These are phyloP conservation scores for Phenganax marumi DNA, from an alignment of 92 coral and sea anemone species.

Conservation along the genomic window DNA sequence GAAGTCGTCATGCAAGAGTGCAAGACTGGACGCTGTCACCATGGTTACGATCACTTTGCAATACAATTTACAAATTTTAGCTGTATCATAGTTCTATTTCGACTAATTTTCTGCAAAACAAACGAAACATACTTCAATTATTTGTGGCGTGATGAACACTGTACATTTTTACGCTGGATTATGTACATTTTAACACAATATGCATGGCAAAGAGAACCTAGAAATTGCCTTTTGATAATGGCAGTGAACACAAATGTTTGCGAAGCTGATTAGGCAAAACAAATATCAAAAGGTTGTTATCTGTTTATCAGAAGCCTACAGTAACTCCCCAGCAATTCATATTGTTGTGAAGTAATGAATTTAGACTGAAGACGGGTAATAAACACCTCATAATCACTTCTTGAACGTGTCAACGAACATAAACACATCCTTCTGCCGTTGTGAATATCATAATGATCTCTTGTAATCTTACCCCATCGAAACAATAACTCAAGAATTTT, in stretches of 20 bases:
- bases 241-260: not conserved
- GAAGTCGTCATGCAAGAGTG: slow-evolving; percentile 25
- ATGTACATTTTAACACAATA: not conserved
- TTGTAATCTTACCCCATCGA: slow-evolving; percentile 9
- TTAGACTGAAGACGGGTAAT: slow-evolving; percentile 8
- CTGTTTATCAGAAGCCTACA: not conserved
- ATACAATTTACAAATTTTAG: not conserved
- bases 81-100: not conserved
- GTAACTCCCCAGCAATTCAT: not conserved
- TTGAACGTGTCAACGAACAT: slow-evolving; percentile 12
- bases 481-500: slow-evolving; percentile 1
- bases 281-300: not conserved
- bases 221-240: not conserved
- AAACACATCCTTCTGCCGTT: not conserved
- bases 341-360: not conserved
- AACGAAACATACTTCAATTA: not conserved
- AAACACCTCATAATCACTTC: slow-evolving; percentile 12
- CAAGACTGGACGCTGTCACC: slow-evolving; percentile 34
- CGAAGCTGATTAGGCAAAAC: slow-evolving; percentile 10
- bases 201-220: not conserved
- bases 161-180: not conserved
- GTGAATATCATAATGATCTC: slow-evolving; percentile 5
- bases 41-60: not conserved
- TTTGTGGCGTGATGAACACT: not conserved
- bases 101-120: not conserved